These are phyloP conservation scores for Metridium senile DNA, from an alignment of 92 coral and sea anemone genomes.

Conservation along the genomic window DNA sequence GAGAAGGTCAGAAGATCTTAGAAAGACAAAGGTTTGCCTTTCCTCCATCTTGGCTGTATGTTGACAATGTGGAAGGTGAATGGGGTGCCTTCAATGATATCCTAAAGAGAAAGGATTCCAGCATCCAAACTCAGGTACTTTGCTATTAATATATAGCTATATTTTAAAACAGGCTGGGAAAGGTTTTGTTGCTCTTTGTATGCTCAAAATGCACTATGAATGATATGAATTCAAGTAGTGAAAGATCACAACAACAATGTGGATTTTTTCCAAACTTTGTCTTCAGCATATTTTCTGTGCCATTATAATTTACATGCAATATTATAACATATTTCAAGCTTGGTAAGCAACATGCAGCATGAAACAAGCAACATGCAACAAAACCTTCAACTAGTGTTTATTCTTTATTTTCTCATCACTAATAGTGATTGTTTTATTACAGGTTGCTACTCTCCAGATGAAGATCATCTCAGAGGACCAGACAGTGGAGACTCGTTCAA, in stretches of 20 bases:
- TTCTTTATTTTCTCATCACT: not conserved
- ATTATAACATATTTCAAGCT: no score
- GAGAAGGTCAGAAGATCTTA: slow-evolving; percentile 93
- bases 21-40: slow-evolving; percentile 95
- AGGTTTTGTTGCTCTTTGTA: no score
- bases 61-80: slow-evolving; percentile 96
- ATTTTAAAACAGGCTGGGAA: no score
- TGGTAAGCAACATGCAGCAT: no score
- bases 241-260: no score
- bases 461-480: slow-evolving; percentile 99
- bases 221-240: no score
- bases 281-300: no score
- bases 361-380: no score
- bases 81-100: slow-evolving; percentile 99
- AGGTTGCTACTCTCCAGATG: slow-evolving; percentile 97
- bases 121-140: slow-evolving; percentile 92
- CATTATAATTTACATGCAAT: no score
- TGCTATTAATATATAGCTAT: not conserved
- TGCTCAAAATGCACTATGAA: no score
- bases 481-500: slow-evolving; percentile 91
- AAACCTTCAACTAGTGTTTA: no score
- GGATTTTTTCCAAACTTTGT: no score
- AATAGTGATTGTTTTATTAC: not conserved
- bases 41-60: slow-evolving; percentile 97
- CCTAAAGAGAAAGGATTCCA: slow-evolving; percentile 94